Evolutionary conservation across 2,113 vertebrate species (phyloP), one percentile per base, ranked within the genome.

Genomic region (Paratilapia polleni): DNA sequence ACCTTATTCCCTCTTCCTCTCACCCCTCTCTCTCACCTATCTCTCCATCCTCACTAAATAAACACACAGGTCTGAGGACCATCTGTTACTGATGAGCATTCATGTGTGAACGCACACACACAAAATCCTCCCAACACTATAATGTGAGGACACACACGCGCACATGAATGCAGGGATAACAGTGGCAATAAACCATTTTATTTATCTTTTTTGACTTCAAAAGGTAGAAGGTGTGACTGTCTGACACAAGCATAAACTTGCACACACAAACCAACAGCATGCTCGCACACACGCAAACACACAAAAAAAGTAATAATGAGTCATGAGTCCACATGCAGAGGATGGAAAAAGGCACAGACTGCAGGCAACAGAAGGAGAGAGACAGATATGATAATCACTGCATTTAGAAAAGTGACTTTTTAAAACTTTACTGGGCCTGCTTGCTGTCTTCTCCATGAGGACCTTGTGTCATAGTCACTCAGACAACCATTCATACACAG

Each of bases 31-130:
- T 78, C 90, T 89, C 78, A 81, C 85, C 88, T 82, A 56, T 83
- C 89, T 57, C 88, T 85, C 77, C 85, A 82, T 91, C 87, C 83
- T 64, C 76, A 68, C 92, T 89, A 88, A 90, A 89, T 79, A 94
- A 93, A 94, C 94, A 92, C 84, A 88, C 90, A 92, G 91, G 93
- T 94, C 89, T 81, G 88, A 86, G 36, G 90, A 88, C 94, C 94
- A 95, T 94, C 94, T 95, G 92, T 92, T 92, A 89, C 87, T 26
- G 85, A 90, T 85, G 84, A 92, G 85, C 88, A 57, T 77, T 84
- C 85, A 80, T 86, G 91, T 78, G 91, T 89, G 78, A 90, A 78
- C 47, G 61, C 34, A 56, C 78, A 84, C 76, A 36, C 52, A 82
- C 13, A 83, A 47, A 77, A 24, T 47, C 28, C 38, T 19, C 57